These are phyloP conservation scores for Nomada ruficornis DNA, from an alignment of 2,888 invertebrate genomes.

Conservation along the genomic window DNA sequence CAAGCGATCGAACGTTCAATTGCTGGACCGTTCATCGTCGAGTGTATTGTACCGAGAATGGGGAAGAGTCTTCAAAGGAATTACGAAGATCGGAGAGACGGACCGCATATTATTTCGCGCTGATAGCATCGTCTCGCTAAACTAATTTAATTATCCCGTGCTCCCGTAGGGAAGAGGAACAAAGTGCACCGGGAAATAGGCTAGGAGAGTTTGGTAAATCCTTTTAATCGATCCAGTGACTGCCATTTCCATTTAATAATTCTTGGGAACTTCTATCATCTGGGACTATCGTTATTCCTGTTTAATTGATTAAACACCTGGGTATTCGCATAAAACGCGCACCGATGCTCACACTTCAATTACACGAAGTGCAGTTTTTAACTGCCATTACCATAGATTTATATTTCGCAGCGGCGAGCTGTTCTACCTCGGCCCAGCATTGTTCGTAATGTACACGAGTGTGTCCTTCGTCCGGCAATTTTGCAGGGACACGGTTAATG, in stretches of 20 bases:
- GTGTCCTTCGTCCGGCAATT: no score
- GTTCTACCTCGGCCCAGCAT: no score
- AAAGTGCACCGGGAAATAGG: slow-evolving; percentile 27
- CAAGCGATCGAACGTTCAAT: slow-evolving; percentile 40
- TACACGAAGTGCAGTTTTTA: no score
- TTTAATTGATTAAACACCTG: slow-evolving; percentile 5
- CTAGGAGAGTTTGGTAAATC: slow-evolving; percentile 18
- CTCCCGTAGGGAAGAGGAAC: slow-evolving; percentile 8
- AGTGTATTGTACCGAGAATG: slow-evolving; percentile 35
- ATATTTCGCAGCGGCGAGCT: no score
- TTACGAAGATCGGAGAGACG: slow-evolving; percentile 55
- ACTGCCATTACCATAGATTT: no score
- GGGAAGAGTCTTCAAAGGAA: slow-evolving; percentile 39
- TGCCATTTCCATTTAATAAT: background rate
- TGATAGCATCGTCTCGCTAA: slow-evolving; percentile 31
- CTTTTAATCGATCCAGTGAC: slow-evolving; percentile 32
- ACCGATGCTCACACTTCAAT: no score
- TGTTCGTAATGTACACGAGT: no score
- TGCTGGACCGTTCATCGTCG: slow-evolving; percentile 13
- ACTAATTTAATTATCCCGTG: slow-evolving; percentile 63
- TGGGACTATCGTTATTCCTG: slow-evolving; percentile 7
- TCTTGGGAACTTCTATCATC: slow-evolving; percentile 10
- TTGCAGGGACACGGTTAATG: no score
- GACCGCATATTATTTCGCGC: slow-evolving; percentile 55
- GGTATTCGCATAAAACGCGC: no score